A percentile compares a stretch with the other conserved stretches of the same genome.
Conservation (phyloP, 92 coral and sea anemone genomes). For the Porites cylindrica region DNA sequence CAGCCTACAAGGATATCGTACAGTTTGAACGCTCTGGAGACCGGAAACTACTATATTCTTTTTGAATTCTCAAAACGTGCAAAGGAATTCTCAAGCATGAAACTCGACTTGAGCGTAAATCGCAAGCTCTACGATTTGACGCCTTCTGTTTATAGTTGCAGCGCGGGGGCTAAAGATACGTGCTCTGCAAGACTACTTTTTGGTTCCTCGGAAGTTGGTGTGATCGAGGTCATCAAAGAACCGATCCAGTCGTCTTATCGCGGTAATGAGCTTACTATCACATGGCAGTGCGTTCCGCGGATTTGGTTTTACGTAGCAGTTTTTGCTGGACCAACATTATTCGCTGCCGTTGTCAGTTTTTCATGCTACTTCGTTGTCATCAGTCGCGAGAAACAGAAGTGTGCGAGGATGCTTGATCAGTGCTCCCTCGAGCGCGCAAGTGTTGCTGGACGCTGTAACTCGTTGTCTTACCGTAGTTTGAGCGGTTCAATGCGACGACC, state of each 20-base stretch:
- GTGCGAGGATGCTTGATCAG: slow-evolving; percentile 34
- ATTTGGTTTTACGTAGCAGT: slow-evolving; percentile 86
- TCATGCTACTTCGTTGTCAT: slow-evolving; percentile 57
- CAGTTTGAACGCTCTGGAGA: slow-evolving; percentile 53
- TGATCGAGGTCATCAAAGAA: slow-evolving; percentile 67
- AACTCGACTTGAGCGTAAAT: slow-evolving; percentile 51
- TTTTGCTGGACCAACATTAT: slow-evolving; percentile 73
- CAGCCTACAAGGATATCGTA: slow-evolving; percentile 76
- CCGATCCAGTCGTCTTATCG: slow-evolving; percentile 41
- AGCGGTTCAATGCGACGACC: slow-evolving; percentile 61
- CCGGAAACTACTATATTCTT: slow-evolving; percentile 76
- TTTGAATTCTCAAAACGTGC: slow-evolving; percentile 63
- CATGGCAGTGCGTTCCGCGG: slow-evolving; percentile 87
- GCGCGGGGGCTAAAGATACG: slow-evolving; percentile 61
- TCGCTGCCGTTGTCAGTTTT: slow-evolving; percentile 41
- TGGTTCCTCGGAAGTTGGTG: slow-evolving; percentile 75
- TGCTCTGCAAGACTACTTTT: slow-evolving; percentile 77
- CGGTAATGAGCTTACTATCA: slow-evolving; percentile 56
- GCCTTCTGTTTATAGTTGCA: slow-evolving; percentile 64
- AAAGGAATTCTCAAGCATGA: slow-evolving; percentile 51
- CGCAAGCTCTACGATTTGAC: slow-evolving; percentile 76
- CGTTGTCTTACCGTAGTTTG: slow-evolving; percentile 17
- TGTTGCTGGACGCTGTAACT: not conserved
- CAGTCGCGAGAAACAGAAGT: slow-evolving; percentile 41
- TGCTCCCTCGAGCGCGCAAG: slow-evolving; percentile 27